Percentiles rank a stretch among this genome's conserved stretches.
These are phyloP conservation scores for Chironomus tepperi DNA, from an alignment of 1,140 invertebrate species.

Conservation along the genomic window DNA sequence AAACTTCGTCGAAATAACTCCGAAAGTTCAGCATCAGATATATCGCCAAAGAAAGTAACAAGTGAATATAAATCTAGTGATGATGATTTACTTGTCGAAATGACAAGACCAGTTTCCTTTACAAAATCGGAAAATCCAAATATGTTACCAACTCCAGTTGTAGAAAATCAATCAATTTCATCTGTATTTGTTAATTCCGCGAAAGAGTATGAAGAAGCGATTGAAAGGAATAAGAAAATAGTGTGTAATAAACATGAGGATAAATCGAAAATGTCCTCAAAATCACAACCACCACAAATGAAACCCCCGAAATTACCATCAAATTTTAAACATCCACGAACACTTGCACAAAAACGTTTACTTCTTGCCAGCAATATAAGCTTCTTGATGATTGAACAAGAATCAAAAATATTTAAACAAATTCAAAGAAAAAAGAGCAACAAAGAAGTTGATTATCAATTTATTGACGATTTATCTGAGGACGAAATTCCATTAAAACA, in stretches of 20 bases:
- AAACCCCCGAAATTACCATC: slow-evolving; percentile 35
- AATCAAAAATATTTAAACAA: slow-evolving; percentile 36
- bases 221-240: background rate
- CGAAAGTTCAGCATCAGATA: background rate
- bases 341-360: slow-evolving; percentile 35
- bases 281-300: slow-evolving; percentile 34
- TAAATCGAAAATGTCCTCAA: slow-evolving; percentile 33
- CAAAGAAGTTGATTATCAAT: background rate
- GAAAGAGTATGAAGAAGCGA: background rate
- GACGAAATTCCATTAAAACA: background rate
- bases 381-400: slow-evolving; percentile 38
- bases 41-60: background rate
- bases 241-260: slow-evolving; percentile 10
- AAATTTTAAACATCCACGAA: slow-evolving; percentile 33
- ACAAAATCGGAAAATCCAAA: background rate
- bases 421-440: slow-evolving; percentile 29
- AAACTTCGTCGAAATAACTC: background rate
- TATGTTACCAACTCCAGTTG: background rate
- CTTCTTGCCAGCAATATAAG: slow-evolving; percentile 35
- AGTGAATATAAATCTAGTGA: background rate
- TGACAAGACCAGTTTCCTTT: background rate
- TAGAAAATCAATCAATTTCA: background rate
- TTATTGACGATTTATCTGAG: background rate
- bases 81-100: background rate
- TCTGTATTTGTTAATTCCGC: background rate